Evolutionary conservation across 2,113 vertebrate genomes (phyloP), one percentile per base, ranked within the genome.

Genomic region (Oplegnathus fasciatus): DNA sequence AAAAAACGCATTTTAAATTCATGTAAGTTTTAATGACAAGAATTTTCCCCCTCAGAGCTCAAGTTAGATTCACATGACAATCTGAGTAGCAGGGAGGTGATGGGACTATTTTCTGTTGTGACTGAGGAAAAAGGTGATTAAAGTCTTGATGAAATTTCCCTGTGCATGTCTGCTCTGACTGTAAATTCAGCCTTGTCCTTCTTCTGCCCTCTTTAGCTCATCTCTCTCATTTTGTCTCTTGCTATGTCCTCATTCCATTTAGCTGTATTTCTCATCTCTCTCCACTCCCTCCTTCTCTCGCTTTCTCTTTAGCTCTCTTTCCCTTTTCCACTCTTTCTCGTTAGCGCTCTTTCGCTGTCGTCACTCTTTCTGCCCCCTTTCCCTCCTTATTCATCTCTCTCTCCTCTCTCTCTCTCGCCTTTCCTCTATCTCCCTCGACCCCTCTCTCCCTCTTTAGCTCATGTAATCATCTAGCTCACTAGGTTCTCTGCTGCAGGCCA

Each of bases 371-470:
- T 84, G 71, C 64, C 84, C 79, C 67, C 76, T 77, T 71, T 80
- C 88, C 34, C 62, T 86, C 62, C 57, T 46, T 30, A 78, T 79
- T 86, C 61, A 76, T 75, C 55, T 75, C 34, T 37, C 34, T 37
- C 34, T n/a, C n/a, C 75, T 61, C 68, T 30, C 48, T 66, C 40
- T 34, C 52, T 22, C 26, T 46, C 62, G 42, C 50, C 65, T 61
- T 14, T 32, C 26, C 28, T 60, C 17, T 15, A 20, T 24, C 26
- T 17, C 55, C 42, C 68, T 9, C 62, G 2, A 2, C 30, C 60
- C 11, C 65, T 44, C 77, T 44, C 87, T 93, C 90, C 73, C 94
- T 93, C 89, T 94, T 95, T 92, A 91, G 87, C 89, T 95, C 94
- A 95, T 87, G 88, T 88, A 91, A 92, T 91, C 90, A 86, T 93